Evolutionary conservation across 2,888 invertebrate genomes (phyloP).

Genomic region (Crocallis elinguaria): DNA sequence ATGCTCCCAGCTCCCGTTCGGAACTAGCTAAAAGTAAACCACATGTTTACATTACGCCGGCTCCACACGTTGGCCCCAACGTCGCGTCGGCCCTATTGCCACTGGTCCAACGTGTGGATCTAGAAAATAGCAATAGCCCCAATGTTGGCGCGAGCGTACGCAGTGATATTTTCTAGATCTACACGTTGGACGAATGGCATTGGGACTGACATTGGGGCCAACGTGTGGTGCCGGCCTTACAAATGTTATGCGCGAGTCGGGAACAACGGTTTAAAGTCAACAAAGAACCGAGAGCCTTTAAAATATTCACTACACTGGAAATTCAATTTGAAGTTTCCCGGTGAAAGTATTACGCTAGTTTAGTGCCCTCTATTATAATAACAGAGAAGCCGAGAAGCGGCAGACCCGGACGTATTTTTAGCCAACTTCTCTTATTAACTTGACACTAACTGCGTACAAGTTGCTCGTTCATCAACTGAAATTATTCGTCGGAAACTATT

Average conservation of each 20-base stretch:
- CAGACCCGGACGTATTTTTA: slow-evolving; percentile 45
- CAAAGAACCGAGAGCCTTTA: slow-evolving; percentile 51
- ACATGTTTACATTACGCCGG: slow-evolving; percentile 58
- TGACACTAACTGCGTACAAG: slow-evolving; percentile 51
- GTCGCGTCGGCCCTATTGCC: too few relatives aligned
- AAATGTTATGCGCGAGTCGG: slow-evolving; percentile 48
- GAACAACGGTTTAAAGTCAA: slow-evolving; percentile 61
- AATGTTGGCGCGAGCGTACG: too few relatives aligned
- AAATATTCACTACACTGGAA: slow-evolving; percentile 71
- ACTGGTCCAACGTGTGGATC: too few relatives aligned
- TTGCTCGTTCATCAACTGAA: slow-evolving; percentile 42
- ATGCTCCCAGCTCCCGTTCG: too few relatives aligned
- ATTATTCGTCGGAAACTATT: slow-evolving; percentile 28
- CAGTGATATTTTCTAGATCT: too few relatives aligned
- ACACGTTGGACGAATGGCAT: too few relatives aligned
- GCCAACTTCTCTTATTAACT: slow-evolving; percentile 49
- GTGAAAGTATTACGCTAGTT: slow-evolving; percentile 57
- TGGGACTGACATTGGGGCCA: too few relatives aligned
- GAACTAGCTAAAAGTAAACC: slow-evolving; percentile 41
- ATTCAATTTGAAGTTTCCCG: slow-evolving; percentile 72
- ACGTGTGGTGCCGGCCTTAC: too few relatives aligned
- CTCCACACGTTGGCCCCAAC: too few relatives aligned
- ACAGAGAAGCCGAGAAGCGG: slow-evolving; percentile 23
- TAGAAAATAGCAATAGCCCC: too few relatives aligned
- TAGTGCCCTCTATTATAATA: slow-evolving; percentile 46